Evolutionary conservation across 1,140 invertebrate species (phyloP).

Genomic region (Zaprionus kolodkinae): DNA sequence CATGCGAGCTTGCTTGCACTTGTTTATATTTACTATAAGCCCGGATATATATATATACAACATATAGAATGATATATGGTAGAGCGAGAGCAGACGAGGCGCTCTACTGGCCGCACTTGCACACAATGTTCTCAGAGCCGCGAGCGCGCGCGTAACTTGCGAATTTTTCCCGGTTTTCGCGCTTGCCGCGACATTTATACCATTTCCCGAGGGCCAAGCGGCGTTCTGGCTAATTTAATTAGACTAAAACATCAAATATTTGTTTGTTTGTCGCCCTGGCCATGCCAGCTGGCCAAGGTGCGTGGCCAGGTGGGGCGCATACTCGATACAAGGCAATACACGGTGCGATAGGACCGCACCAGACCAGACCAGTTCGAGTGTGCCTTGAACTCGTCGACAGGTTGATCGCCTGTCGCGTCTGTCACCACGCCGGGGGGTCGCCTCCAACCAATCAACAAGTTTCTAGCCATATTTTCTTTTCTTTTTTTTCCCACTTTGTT

Average conservation of each 20-base stretch:
- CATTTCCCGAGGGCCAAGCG: constrained; percentile 67
- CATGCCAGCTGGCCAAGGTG: neutral
- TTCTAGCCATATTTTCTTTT: constrained; percentile 16
- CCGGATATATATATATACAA: neutral
- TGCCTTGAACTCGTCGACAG: constrained; percentile 32
- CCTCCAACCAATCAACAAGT: constrained; percentile 68
- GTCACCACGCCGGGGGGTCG: constrained; percentile 18
- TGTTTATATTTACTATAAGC: neutral
- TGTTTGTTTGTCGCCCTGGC: constrained; percentile 51
- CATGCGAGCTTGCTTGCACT: neutral
- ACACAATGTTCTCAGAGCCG: constrained; percentile 25
- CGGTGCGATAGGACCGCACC: constrained; percentile 2
- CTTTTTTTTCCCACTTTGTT: neutral
- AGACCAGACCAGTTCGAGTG: constrained; percentile 10
- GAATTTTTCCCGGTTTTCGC: constrained; percentile 55
- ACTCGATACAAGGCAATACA: constrained; percentile 9
- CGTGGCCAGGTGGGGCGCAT: constrained; percentile 12
- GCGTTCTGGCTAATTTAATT: constrained; percentile 79
- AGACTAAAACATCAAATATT: constrained; percentile 84
- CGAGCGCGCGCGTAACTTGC: constrained; percentile 36
- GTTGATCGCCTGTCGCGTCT: constrained; percentile 39
- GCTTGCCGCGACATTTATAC: constrained; percentile 67
- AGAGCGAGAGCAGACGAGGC: neutral
- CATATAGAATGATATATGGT: neutral
- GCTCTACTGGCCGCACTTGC: constrained; percentile 21